A percentile compares a stretch with the other conserved stretches of the same genome.
These are phyloP conservation scores for Therioaphis trifolii DNA, from an alignment of 2,888 invertebrate genomes.

Conservation along the genomic window DNA sequence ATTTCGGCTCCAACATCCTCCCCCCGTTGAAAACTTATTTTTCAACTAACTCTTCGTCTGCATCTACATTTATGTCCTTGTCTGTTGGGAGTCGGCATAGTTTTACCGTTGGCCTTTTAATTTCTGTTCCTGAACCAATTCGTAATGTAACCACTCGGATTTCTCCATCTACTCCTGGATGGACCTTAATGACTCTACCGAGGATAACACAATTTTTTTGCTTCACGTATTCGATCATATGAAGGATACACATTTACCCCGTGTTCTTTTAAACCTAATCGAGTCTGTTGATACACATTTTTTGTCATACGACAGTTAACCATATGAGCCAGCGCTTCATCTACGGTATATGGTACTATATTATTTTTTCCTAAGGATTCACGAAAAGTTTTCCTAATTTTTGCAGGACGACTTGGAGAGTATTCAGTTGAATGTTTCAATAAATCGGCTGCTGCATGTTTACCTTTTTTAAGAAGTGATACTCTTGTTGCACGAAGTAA, in stretches of 20 bases:
- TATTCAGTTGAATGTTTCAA: no score
- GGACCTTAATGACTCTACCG: slow-evolving; percentile 65
- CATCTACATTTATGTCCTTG: no score
- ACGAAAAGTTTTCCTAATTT: slow-evolving; percentile 35
- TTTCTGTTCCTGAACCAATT: slow-evolving; percentile 46
- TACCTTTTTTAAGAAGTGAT: slow-evolving; percentile 28
- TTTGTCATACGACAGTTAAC: slow-evolving; percentile 18
- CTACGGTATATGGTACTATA: slow-evolving; percentile 20
- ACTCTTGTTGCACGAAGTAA: slow-evolving; percentile 16
- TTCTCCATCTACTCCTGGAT: slow-evolving; percentile 66
- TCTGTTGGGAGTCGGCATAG: background rate
- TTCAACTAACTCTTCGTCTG: background rate
- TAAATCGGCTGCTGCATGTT: no score
- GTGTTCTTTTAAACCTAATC: slow-evolving; percentile 14
- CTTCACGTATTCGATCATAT: slow-evolving; percentile 30
- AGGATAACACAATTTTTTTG: slow-evolving; percentile 61
- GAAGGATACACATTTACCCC: slow-evolving; percentile 11
- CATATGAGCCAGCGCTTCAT: slow-evolving; percentile 30
- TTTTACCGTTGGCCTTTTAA: background rate
- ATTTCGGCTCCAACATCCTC: no score
- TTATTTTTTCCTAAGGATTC: background rate
- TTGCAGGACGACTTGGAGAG: slow-evolving; percentile 23
- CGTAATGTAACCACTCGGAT: slow-evolving; percentile 66
- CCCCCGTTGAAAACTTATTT: slow-evolving; percentile 17
- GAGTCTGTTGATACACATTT: slow-evolving; percentile 14